A percentile compares a stretch with the other conserved stretches of the same genome.
phyloP scores from a whole-genome alignment of 2,888 invertebrate genomes.

The Dioctria rufipes region DNA sequence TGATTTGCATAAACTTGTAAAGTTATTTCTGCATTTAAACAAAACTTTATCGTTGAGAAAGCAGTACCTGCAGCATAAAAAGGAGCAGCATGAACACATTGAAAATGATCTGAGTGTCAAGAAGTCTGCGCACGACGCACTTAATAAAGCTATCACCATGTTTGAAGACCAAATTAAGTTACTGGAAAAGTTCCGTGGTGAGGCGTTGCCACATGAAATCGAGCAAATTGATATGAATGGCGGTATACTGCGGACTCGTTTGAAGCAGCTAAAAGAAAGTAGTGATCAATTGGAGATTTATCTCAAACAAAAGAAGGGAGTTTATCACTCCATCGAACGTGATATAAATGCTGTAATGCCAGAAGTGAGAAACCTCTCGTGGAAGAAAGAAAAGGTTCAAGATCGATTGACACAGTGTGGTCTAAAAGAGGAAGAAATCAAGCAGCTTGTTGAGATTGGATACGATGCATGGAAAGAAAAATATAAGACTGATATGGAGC shows the following conservation, averaged over 20 bases:
- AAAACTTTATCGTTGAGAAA: constrained; percentile 82
- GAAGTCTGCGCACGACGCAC: constrained; percentile 90
- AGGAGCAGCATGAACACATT: constrained; percentile 83
- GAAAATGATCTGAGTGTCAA: constrained; percentile 86
- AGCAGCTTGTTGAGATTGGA: constrained; percentile 76
- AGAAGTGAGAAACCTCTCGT: constrained; percentile 84
- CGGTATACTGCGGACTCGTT: constrained; percentile 79
- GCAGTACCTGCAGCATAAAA: constrained; percentile 81
- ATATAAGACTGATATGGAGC: constrained; percentile 74
- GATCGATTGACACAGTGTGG: constrained; percentile 84
- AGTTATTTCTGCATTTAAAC: constrained; percentile 82
- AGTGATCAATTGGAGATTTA: constrained; percentile 84
- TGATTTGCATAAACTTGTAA: constrained; percentile 80
- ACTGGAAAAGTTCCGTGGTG: constrained; percentile 83
- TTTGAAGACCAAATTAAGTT: constrained; percentile 91
- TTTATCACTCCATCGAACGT: constrained; percentile 85
- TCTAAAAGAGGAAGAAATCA: constrained; percentile 81
- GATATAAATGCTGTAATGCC: constrained; percentile 93
- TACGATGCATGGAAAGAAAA: constrained; percentile 69
- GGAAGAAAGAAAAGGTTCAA: constrained; percentile 86
- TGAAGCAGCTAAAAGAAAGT: constrained; percentile 83
- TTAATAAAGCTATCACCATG: constrained; percentile 88
- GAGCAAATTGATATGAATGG: constrained; percentile 85
- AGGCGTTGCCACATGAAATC: constrained; percentile 89
- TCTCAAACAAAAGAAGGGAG: constrained; percentile 83